Percentiles rank a stretch among this genome's conserved stretches.
Evolutionary conservation across 2,888 invertebrate species (phyloP).

Genomic region (Prenolepis imparis): DNA sequence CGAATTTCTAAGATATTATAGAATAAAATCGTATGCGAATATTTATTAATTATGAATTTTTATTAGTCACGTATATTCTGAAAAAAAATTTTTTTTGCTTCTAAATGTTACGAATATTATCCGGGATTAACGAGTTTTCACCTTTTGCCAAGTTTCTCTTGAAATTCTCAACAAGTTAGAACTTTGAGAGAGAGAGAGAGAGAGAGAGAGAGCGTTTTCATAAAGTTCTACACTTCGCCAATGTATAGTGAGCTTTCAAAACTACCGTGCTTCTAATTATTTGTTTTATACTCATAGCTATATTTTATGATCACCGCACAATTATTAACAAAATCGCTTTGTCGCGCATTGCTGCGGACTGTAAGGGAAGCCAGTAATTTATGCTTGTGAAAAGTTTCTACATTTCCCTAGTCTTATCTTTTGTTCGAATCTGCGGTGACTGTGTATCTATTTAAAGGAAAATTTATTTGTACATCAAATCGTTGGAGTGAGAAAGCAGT

Average conservation of each 20-base stretch:
- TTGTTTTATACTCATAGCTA: constrained; percentile 27
- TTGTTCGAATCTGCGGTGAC: not conserved
- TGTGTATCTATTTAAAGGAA: not conserved
- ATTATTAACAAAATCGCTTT: constrained; percentile 9
- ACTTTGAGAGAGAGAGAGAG: not conserved
- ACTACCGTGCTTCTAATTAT: constrained; percentile 30
- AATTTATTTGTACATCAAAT: not conserved
- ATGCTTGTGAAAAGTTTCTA: constrained; percentile 7
- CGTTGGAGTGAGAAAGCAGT: not conserved
- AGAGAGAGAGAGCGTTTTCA: constrained; percentile 11
- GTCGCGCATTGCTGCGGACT: not conserved
- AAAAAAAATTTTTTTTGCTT: constrained; percentile 23
- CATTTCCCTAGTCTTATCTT: constrained; percentile 1
- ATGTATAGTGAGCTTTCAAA: constrained; percentile 30
- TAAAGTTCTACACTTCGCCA: constrained; percentile 35
- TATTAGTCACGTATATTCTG: constrained; percentile 24
- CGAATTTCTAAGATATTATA: not conserved
- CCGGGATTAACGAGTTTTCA: constrained; percentile 40
- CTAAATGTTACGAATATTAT: constrained; percentile 19
- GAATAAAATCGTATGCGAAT: not conserved
- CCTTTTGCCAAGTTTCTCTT: constrained; percentile 14
- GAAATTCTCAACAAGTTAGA: constrained; percentile 42
- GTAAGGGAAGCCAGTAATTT: not conserved
- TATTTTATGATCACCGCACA: constrained; percentile 20
- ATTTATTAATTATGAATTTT: not conserved